A percentile compares a stretch with the other conserved stretches of the same genome.
Conservation (phyloP, 2,113 vertebrate species). For the Helogale parvula region DNA sequence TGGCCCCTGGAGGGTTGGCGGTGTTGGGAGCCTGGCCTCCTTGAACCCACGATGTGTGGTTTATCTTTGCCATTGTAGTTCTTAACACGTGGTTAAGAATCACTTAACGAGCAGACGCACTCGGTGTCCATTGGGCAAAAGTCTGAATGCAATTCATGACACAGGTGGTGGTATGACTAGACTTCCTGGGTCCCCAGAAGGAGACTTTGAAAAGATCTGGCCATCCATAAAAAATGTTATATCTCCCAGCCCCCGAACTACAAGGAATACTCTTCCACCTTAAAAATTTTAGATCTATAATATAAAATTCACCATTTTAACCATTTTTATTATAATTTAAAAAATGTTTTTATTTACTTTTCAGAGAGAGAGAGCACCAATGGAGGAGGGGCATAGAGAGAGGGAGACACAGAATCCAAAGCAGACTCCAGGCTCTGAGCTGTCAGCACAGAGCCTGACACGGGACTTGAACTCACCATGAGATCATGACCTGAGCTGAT, state of each 20-base stretch:
- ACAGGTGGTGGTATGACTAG: neutral
- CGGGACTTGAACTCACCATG: too few species aligned
- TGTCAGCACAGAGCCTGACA: too few species aligned
- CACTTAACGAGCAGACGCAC: too few species aligned
- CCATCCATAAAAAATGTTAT: neutral
- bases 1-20: neutral
- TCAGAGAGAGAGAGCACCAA: too few species aligned
- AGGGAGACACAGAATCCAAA: too few species aligned
- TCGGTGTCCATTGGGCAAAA: neutral
- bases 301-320: neutral
- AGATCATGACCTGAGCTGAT: too few species aligned
- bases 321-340: neutral
- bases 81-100: neutral
- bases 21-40: neutral
- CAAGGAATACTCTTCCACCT: neutral
- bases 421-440: too few species aligned
- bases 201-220: neutral
- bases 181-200: neutral
- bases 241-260: neutral
- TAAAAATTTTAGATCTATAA: neutral
- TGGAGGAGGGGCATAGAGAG: too few species aligned
- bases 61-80: neutral
- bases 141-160: neutral
- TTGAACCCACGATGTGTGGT: accelerated
- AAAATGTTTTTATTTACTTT: too few species aligned